Evolutionary conservation across 1,140 invertebrate species (phyloP), one percentile per base, ranked within the genome.

Genomic region (Drosophila funebris): DNA sequence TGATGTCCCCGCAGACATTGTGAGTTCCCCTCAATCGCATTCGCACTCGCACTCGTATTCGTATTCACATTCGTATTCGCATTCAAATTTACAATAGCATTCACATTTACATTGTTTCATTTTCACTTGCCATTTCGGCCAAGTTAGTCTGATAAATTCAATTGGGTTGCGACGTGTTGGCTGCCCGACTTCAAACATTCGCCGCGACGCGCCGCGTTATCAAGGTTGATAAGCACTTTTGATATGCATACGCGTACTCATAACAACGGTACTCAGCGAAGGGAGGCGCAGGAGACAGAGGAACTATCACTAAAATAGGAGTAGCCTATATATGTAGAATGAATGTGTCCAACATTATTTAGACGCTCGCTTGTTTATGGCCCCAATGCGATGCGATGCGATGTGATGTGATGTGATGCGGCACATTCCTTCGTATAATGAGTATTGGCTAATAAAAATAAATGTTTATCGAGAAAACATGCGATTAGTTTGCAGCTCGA

Each of bases 171-270:
- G 13, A 58, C 57, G 20, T 20, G 56, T 41, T 24, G 24, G 16
- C 13, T 36, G 41, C 50, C 22, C 31, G 31, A 79, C 77, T 76
- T 76, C 66, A 73, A 73, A 70, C 36, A 63, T 29, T 37, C 27
- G 37, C 69, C 69, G 69, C 53, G 7, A 18, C 16, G 44, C 13
- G n/a, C n/a, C n/a, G n/a, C 44, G 62, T 44, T 54, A 67, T 36
- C 29, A 39, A 37, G 31, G 22, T 53, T 46, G 78, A 81, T 81
- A 81, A 81, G 57, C 39, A 37, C 24, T 36, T 11, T 36, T 33
- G 39, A 57, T 57, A 57, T 57, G 54, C 54, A 57, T 43, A 56
- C 20, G 33, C 39, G 20, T 24, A 22, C 41, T 43, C 41, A 29
- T 29, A 29, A 14, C 44, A 48, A 48, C n/a, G n/a, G n/a, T n/a